Percentiles rank a stretch among this genome's conserved stretches.
Evolutionary conservation across 1,140 invertebrate species (phyloP).

Genomic region (Neodiprion fabricii): DNA sequence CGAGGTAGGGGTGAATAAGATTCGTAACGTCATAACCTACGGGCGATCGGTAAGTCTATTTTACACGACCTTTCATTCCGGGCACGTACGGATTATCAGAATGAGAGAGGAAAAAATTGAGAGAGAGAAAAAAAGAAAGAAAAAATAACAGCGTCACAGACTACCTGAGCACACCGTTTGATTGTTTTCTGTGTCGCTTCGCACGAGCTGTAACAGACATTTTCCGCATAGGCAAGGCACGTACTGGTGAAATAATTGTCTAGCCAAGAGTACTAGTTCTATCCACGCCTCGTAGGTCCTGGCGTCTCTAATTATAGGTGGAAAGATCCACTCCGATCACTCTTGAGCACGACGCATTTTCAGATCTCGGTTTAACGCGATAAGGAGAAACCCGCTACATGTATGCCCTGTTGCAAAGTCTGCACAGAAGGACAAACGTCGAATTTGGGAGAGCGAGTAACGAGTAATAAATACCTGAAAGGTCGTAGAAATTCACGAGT

Average conservation of each 20-base stretch:
- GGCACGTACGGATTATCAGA: neutral
- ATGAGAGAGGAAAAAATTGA: neutral
- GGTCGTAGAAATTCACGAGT: too few species aligned
- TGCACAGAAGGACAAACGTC: neutral
- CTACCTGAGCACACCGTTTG: neutral
- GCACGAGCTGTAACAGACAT: neutral
- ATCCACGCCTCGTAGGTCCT: slow-evolving; percentile 2
- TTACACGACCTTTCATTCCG: neutral
- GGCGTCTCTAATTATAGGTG: slow-evolving; percentile 7
- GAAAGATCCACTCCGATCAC: neutral
- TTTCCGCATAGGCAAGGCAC: neutral
- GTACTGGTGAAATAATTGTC: neutral
- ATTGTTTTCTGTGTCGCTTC: slow-evolving; percentile 1
- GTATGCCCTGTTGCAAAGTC: neutral
- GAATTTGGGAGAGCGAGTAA: too few species aligned
- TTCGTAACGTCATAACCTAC: slow-evolving; percentile 28
- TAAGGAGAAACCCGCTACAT: neutral
- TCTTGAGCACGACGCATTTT: neutral
- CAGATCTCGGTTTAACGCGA: neutral
- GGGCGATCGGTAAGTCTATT: neutral
- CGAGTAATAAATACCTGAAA: too few species aligned
- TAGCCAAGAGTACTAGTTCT: neutral
- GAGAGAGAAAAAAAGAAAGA: neutral
- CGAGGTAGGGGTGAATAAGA: slow-evolving; percentile 10
- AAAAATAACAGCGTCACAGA: neutral